Conservation (phyloP, 2,797 vertebrate genomes). For the Yasuhikotakia modesta region DNA sequence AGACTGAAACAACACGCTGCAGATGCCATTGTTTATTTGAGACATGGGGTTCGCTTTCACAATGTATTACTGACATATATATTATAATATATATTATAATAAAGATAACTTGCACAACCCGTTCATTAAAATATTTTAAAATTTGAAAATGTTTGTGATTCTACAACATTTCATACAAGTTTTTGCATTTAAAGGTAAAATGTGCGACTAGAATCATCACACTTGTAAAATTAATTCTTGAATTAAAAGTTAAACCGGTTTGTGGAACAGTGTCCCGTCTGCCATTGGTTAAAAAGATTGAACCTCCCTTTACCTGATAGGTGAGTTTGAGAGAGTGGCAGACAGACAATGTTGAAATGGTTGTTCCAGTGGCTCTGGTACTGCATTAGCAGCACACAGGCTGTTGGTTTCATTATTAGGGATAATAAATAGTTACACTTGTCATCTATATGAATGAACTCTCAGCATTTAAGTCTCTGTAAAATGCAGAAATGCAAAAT, state of each 20-base stretch:
- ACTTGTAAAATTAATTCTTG: too few species aligned
- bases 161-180: not conserved
- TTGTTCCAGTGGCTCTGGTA: too few species aligned
- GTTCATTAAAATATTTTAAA: conserved; percentile 11
- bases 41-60: conserved; percentile 23
- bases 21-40: conserved; percentile 32
- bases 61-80: conserved; percentile 40
- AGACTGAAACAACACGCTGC: conserved; percentile 31
- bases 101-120: conserved; percentile 36
- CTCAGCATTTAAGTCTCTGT: too few species aligned
- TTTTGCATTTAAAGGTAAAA: conserved; percentile 4
- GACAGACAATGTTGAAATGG: too few species aligned
- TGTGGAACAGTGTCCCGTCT: too few species aligned
- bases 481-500: not conserved
- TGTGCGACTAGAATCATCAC: not conserved
- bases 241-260: too few species aligned
- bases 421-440: too few species aligned
- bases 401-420: too few species aligned
- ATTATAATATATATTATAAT: too few species aligned
- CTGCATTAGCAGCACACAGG: too few species aligned
- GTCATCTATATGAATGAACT: too few species aligned
- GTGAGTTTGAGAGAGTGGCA: too few species aligned
- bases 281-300: not conserved
- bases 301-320: not conserved
- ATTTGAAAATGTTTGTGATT: conserved; percentile 9